Conservation (phyloP, 1,140 invertebrate genomes). For the Aleiodes sp. region DNA sequence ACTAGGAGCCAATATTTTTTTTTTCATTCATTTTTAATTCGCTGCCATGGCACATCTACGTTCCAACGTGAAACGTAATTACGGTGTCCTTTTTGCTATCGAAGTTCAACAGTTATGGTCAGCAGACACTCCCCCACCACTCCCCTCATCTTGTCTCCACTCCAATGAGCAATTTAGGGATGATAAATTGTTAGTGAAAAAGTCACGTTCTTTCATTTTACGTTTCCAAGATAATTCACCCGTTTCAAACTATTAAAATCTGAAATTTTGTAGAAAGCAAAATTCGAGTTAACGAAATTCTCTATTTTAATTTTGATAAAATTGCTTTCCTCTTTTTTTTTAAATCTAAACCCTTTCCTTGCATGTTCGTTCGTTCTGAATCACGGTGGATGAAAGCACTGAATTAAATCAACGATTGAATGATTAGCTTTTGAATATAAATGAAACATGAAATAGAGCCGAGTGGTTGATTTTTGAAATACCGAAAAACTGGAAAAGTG, state of each 20-base stretch:
- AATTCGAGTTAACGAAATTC: too few species aligned
- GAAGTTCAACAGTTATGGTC: conserved; percentile 2
- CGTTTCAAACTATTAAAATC: too few species aligned
- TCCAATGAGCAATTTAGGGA: neutral
- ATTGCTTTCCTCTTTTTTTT: too few species aligned
- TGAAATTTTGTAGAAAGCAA: too few species aligned
- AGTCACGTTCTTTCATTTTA: neutral
- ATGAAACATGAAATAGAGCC: neutral
- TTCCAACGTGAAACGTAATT: neutral
- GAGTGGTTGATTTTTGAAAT: neutral
- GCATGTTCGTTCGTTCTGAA: neutral
- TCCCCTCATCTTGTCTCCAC: neutral
- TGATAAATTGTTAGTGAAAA: neutral
- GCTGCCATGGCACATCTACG: neutral
- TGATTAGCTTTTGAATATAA: neutral
- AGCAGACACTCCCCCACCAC: neutral
- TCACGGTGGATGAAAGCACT: too few species aligned
- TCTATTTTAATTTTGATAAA: neutral
- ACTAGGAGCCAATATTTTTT: neutral
- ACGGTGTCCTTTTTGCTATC: neutral
- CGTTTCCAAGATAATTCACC: neutral
- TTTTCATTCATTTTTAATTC: neutral
- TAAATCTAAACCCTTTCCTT: neutral
- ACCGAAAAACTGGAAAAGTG: neutral
- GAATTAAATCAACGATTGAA: too few species aligned